phyloP scores from a whole-genome alignment of 1,140 invertebrate genomes.

The Chlorops oryzae region DNA sequence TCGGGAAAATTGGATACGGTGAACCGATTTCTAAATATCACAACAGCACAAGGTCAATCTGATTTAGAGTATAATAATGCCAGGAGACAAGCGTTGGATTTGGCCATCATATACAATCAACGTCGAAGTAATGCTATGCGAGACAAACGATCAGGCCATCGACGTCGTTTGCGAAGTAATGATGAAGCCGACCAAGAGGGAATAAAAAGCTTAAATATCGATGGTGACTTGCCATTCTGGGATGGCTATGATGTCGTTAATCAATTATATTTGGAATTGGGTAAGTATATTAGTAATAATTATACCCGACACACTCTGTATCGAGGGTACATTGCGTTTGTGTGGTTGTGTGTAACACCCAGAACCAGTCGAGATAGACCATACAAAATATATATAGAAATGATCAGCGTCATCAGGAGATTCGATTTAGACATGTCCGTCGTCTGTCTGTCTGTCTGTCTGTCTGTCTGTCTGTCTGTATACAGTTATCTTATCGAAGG shows the following conservation, averaged over 20 bases:
- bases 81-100: conserved; percentile 24
- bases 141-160: conserved; percentile 31
- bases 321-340: too few relatives aligned
- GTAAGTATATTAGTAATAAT: conserved; percentile 55
- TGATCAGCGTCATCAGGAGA: too few relatives aligned
- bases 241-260: conserved; percentile 84
- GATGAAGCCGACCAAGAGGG: conserved; percentile 23
- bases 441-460: too few relatives aligned
- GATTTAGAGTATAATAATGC: conserved; percentile 7
- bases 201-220: conserved; percentile 17
- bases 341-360: too few relatives aligned
- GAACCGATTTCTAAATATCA: too few relatives aligned
- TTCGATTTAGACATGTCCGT: too few relatives aligned
- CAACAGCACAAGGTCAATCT: conserved; percentile 4
- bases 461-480: too few relatives aligned
- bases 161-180: conserved; percentile 34
- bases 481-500: too few relatives aligned
- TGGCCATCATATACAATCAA: conserved; percentile 42
- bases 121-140: conserved; percentile 37
- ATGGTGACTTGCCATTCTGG: conserved; percentile 62
- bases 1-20: too few relatives aligned
- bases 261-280: conserved; percentile 78
- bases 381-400: too few relatives aligned
- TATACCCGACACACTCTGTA: too few relatives aligned
- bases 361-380: too few relatives aligned